Conservation (phyloP, 2,113 vertebrate species). For the Leptosomus discolor region DNA sequence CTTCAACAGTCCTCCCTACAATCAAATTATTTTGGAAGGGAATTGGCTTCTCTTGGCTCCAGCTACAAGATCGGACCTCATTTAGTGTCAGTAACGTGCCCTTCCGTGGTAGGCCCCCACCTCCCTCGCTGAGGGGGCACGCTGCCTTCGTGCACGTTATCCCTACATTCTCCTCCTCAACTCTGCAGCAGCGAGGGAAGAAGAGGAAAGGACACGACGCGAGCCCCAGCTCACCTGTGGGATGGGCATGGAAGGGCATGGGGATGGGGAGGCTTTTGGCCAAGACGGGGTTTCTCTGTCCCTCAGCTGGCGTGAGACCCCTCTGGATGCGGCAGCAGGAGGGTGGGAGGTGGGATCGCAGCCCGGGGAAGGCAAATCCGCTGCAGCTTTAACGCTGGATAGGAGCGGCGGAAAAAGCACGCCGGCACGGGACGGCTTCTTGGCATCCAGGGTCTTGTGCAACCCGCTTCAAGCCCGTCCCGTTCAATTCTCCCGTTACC, state of each 20-base stretch:
- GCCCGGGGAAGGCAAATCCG: fast-evolving
- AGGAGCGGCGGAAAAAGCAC: fast-evolving
- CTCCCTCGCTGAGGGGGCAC: background rate
- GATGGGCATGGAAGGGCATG: fast-evolving
- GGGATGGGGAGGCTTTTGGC: background rate
- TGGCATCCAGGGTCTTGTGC: background rate
- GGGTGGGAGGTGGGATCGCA: background rate
- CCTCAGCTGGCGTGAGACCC: background rate
- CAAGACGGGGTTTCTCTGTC: fast-evolving
- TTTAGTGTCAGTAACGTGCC: background rate
- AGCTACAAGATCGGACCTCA: background rate
- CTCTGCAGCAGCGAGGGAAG: background rate
- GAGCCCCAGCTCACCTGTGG: background rate
- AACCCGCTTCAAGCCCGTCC: background rate
- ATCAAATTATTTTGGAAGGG: background rate
- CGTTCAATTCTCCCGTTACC: background rate
- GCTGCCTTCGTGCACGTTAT: fast-evolving
- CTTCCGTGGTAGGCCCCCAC: background rate
- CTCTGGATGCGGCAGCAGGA: background rate
- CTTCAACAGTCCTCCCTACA: background rate
- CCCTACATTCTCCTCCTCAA: background rate
- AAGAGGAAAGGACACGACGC: background rate
- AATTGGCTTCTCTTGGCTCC: background rate
- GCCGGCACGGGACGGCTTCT: fast-evolving
- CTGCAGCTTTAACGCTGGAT: background rate